Evolutionary conservation across 2,797 vertebrate genomes (phyloP).

Genomic region (Sebastes jordani): DNA sequence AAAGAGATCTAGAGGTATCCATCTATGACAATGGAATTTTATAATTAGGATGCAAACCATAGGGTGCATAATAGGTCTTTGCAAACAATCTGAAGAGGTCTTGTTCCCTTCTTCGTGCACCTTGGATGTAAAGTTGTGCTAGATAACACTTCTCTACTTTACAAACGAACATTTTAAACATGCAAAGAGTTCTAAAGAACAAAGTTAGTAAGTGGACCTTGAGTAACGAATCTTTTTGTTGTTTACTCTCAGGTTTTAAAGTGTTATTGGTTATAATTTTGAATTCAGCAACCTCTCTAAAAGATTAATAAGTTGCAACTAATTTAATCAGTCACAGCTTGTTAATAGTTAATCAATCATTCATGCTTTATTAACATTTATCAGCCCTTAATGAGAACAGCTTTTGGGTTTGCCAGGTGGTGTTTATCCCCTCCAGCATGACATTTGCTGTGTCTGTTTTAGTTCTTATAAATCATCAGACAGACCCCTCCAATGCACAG

Average conservation of each 20-base stretch:
- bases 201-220: background rate
- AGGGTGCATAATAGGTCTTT: background rate
- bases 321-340: background rate
- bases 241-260: background rate
- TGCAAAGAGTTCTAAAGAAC: background rate
- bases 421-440: background rate
- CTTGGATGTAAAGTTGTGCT: background rate
- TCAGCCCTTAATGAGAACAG: background rate
- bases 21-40: background rate
- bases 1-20: background rate
- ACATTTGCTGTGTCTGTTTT: background rate
- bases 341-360: background rate
- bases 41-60: background rate
- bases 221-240: background rate
- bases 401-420: background rate
- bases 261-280: background rate
- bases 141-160: background rate
- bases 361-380: background rate
- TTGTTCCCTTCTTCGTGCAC: background rate
- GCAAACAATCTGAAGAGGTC: background rate
- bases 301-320: background rate
- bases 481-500: background rate
- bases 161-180: background rate
- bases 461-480: background rate
- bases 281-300: background rate